Base-by-base conservation (phyloP, 2,888 invertebrate genomes). In the Tromatobia lineatoria region DNA sequence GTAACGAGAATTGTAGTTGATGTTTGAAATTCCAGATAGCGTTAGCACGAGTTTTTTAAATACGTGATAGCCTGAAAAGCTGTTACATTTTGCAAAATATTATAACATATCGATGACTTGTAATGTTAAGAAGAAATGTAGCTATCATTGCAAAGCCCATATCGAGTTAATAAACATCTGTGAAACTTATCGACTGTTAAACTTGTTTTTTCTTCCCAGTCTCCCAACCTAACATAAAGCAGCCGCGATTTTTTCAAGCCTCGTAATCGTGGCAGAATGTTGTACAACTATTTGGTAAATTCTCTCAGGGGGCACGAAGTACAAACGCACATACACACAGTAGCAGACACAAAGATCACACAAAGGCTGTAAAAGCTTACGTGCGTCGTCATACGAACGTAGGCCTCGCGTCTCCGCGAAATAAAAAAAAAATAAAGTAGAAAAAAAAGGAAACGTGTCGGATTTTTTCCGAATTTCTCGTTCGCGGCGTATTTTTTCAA, bases 201-300 rank as follows among this genome's bases (percentile, higher is more conserved):
- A n/a, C 20, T 29, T 10, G 6, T 2, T 29, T 61, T 61, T 61
- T 34, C 34, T 34, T 34, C 34, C 34, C n/a, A 4, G 15, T 13
- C 34, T 54, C 23, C 29, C 59, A 25, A 13, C 59, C 59, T 25
- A 29, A 15, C 2, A 25, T 25, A 23, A 59, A 59, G 2, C 20
- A 25, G 3, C 59, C 59, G 15, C 25, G 25, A 25, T 59, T 59
- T 25, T 29, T 54, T 23, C 54, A 11, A 10, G 20, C 23, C 3
- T 11, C 54, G 54, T 11, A 11, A 54, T 54, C 25, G 57, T 25
- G 25, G 57, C 57, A 57, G 25, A 57, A 57, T 25, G 25, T 25
- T 57, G 57, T 25, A 57, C 57, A 57, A 57, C 57, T 57, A 64
- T 64, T 34, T 38, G 42, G 34, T 38, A 38, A 42, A 42, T 20